These are phyloP conservation scores for Lasioglossum marginatum DNA, from an alignment of 2,888 invertebrate genomes.

Conservation along the genomic window DNA sequence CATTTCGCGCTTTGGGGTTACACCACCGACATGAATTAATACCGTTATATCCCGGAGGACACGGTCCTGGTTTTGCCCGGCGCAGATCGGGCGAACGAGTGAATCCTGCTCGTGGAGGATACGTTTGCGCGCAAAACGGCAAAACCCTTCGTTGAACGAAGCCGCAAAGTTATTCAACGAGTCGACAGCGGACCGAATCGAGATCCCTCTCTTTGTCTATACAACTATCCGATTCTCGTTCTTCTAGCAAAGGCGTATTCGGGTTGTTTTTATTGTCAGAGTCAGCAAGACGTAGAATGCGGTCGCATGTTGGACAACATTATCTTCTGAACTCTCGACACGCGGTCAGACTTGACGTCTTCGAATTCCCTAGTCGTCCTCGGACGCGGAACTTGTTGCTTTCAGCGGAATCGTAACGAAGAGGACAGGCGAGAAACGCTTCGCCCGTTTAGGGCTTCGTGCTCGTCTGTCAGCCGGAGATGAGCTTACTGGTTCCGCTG, in stretches of 20 bases:
- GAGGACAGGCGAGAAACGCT: constrained; percentile 45
- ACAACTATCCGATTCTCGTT: neutral
- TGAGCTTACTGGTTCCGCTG: neutral
- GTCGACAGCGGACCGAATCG: neutral
- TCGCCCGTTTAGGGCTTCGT: constrained; percentile 47
- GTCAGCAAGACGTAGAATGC: neutral
- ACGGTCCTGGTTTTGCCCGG: constrained; percentile 42
- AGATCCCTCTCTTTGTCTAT: neutral
- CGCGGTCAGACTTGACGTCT: neutral
- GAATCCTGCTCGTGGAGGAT: constrained; percentile 55
- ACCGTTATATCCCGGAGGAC: constrained; percentile 22
- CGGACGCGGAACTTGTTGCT: constrained; percentile 68
- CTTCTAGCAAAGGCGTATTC: neutral
- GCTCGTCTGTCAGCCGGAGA: neutral
- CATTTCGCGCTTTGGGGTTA: constrained; percentile 17
- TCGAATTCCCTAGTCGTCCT: constrained; percentile 24
- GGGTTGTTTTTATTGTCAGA: constrained; percentile 35
- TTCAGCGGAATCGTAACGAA: constrained; percentile 47
- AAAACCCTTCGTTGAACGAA: neutral
- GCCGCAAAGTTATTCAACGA: neutral
- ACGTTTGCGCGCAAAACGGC: constrained; percentile 17
- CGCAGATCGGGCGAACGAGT: constrained; percentile 31
- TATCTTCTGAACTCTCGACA: constrained; percentile 30
- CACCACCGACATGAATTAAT: constrained; percentile 55
- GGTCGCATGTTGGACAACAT: constrained; percentile 52